Percentiles rank a stretch among this genome's conserved stretches.
Evolutionary conservation across 1,140 invertebrate genomes (phyloP).

Genomic region (Microplitis mediator): DNA sequence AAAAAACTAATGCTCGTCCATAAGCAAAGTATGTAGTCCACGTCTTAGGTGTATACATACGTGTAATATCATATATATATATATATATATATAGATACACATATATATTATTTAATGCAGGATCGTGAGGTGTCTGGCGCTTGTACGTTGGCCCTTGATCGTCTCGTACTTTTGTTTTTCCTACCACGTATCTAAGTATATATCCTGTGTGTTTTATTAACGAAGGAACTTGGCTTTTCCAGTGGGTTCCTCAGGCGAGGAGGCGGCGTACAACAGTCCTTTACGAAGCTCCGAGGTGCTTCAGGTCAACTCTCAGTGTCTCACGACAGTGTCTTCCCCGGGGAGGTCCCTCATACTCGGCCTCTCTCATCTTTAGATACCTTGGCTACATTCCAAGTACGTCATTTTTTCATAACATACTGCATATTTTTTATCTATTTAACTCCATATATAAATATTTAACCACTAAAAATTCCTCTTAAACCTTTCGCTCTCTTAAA

Average conservation of each 20-base stretch:
- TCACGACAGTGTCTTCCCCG: conserved; percentile 78
- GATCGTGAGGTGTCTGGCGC: not conserved
- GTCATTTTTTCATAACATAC: conserved; percentile 31
- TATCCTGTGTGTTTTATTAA: conserved; percentile 25
- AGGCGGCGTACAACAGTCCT: conserved; percentile 45
- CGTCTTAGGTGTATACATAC: no score
- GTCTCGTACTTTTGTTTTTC: not conserved
- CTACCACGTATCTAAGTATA: not conserved
- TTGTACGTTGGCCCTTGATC: not conserved
- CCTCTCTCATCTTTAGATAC: conserved; percentile 56
- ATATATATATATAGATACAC: no score
- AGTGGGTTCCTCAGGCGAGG: conserved; percentile 47
- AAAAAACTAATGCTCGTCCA: no score
- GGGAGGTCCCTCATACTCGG: conserved; percentile 60
- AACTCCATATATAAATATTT: not conserved
- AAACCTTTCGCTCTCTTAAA: not conserved
- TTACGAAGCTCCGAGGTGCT: conserved; percentile 50
- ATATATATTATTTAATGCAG: not conserved
- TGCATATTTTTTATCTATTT: not conserved
- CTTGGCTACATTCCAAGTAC: conserved; percentile 54
- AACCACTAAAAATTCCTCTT: not conserved
- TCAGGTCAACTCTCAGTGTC: conserved; percentile 70
- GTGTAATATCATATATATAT: not conserved
- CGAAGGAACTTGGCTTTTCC: conserved; percentile 31
- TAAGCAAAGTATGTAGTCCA: no score